Evolutionary conservation across 2,113 vertebrate species (phyloP), one percentile per base, ranked within the genome.

Genomic region (Ciconia stormi): DNA sequence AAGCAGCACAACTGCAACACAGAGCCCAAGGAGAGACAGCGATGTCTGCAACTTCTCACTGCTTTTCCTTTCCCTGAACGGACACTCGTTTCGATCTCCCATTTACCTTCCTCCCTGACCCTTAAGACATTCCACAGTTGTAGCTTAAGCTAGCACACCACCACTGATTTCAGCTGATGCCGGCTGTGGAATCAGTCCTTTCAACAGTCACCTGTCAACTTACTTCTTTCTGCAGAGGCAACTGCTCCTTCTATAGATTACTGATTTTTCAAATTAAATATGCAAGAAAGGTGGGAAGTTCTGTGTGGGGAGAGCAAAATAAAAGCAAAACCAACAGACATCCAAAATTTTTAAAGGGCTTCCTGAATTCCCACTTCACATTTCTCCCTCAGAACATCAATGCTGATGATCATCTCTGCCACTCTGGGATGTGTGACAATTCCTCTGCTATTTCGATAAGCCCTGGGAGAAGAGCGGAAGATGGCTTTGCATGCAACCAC

Each of bases 401-500:
- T 5, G 69, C 56, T 87, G 92, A 7, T 47, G 56, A 69, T 89
- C 84, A 53, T 50, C 61, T 58, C 73, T 78, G 90, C 62, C 78
- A 4, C 90, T 69, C 87, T 36, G 81, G 87, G 81, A 87, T 1
- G 36, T 38, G 88, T 61, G 85, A 94, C 90, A 90, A 88, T 67
- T 72, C 90, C 82, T 85, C 88, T 87, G 82, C 90, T 55, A 13
- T 82, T 94, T 69, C 44, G 1, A 46, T 21, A 9, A 90, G 56
- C 88, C 73, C 67, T 2, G 53, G 53, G 82, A 95, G 95, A 61
- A 55, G 30, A 80, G 82, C 7, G 21, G 82, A 65, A 76, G 89
- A 87, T 70, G 91, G 76, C 89, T 96, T 83, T 92, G 76, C 67
- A 83, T 34, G 71, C 71, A 88, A 61, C 49, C 10, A 2, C 94